These are phyloP conservation scores for Staurois parvus DNA, from an alignment of 2,797 vertebrate genomes.

Conservation along the genomic window DNA sequence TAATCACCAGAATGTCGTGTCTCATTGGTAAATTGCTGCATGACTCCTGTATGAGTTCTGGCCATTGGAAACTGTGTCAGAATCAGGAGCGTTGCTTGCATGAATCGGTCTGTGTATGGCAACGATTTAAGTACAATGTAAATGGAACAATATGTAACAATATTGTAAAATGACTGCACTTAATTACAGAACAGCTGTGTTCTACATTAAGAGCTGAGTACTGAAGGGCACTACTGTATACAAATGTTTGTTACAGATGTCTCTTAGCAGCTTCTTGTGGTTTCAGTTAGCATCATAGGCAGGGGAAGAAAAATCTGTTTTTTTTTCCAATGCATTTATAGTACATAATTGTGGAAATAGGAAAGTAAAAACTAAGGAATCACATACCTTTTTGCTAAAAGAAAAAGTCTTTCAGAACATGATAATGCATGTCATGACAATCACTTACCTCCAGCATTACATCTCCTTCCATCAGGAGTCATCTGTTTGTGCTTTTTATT, in stretches of 20 bases:
- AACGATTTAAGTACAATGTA: no score
- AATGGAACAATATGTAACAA: not conserved
- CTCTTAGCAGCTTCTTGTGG: not conserved
- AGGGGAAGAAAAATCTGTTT: not conserved
- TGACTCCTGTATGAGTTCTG: no score
- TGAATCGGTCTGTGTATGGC: no score
- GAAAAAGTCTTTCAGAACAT: not conserved
- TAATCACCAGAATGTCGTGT: no score
- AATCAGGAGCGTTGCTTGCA: no score
- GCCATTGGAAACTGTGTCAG: no score
- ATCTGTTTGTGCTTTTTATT: not conserved
- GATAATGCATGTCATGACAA: not conserved
- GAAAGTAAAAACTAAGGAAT: not conserved
- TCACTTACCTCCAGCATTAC: not conserved
- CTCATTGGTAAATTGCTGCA: no score
- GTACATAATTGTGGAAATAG: no score
- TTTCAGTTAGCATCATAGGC: not conserved
- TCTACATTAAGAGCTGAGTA: no score
- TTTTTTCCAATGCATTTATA: no score
- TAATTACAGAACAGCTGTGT: no score
- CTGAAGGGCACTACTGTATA: not conserved
- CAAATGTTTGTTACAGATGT: conserved; percentile 9
- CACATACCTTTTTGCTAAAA: not conserved
- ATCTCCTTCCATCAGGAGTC: not conserved
- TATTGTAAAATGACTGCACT: no score